A percentile compares a stretch with the other conserved stretches of the same genome.
These are phyloP conservation scores for Pantherophis vulpinus DNA, from an alignment of 2,797 vertebrate genomes.

Conservation along the genomic window DNA sequence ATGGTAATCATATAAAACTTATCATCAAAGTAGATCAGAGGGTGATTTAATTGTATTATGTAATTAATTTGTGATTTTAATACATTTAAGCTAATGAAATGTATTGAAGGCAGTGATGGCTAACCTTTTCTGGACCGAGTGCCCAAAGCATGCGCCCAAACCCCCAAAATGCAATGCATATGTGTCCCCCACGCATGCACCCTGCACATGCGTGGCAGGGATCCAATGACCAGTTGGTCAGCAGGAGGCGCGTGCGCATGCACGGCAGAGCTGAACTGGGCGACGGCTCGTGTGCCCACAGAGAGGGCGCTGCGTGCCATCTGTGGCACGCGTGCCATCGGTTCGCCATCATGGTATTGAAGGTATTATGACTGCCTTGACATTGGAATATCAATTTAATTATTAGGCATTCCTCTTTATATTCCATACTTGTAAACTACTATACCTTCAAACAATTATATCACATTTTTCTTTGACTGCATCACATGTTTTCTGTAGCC, in stretches of 20 bases:
- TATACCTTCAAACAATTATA: constrained; percentile 5
- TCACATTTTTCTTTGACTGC: background rate
- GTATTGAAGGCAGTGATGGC: background rate
- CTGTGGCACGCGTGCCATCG: too few relatives aligned
- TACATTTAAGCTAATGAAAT: constrained; percentile 10
- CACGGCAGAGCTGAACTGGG: too few relatives aligned
- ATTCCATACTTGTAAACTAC: constrained; percentile 8
- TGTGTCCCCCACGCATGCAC: too few relatives aligned
- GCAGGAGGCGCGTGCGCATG: too few relatives aligned
- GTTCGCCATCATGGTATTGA: background rate
- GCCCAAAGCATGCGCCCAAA: too few relatives aligned
- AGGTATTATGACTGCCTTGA: background rate
- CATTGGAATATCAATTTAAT: constrained; percentile 4
- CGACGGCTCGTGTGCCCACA: too few relatives aligned
- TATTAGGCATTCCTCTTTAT: background rate
- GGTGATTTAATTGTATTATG: constrained; percentile 19
- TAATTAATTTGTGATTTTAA: constrained; percentile 8
- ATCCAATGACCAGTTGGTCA: too few relatives aligned
- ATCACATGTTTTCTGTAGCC: background rate
- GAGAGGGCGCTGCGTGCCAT: too few relatives aligned
- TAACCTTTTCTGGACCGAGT: too few relatives aligned
- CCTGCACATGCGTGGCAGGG: too few relatives aligned
- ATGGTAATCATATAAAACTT: constrained; percentile 5
- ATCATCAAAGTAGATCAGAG: constrained; percentile 27
- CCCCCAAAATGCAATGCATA: too few relatives aligned